Base-by-base conservation (phyloP, 2,113 vertebrate genomes). In the Serilophus lunatus region DNA sequence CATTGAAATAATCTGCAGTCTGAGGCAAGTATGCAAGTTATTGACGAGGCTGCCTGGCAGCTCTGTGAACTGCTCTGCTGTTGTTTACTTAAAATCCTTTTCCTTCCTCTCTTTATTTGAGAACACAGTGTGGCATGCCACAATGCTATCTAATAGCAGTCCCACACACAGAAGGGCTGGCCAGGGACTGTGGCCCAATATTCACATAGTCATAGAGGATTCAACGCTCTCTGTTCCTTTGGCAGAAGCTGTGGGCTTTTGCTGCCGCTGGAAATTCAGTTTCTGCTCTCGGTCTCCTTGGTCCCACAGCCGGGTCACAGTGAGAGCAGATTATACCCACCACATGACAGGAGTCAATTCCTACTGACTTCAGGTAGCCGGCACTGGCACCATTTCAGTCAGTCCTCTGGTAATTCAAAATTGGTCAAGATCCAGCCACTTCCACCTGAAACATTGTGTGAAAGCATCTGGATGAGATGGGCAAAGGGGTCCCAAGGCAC, bases 1-100 rank as follows among this genome's bases (percentile, higher is more conserved):
- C 93, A 94, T 42, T 94, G 95, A 97, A 94, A 92, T 88, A 95
- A 95, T 95, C 93, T 94, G 89, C 94, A 77, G 71, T 86, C 82
- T 33, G 26, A 94, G 90, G 88, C 89, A 92, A 93, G 81, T n/a
- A 71, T 82, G 86, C 69, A 57, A 88, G 95, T 82, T 95, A 93
- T 79, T 77, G 95, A 89, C 33, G 1, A 91, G 91, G 82, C 93
- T 95, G 94, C 84, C 89, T 74, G 88, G 94, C 92, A 79, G 57
- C 59, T 82, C 81, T 74, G 45, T 65, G 75, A 87, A 72, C 79
- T 17, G 33, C 54, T 87, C 63, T 12, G 0, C 45, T 86, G 87
- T 91, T 89, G 66, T 85, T 92, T 91, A 85, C 82, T 82, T 53
- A 65, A 91, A 90, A 95, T 53, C 70, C 84, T 87, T 95, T 90